These are phyloP conservation scores for Gambusia holbrooki DNA, from an alignment of 2,113 vertebrate species.

Conservation along the genomic window DNA sequence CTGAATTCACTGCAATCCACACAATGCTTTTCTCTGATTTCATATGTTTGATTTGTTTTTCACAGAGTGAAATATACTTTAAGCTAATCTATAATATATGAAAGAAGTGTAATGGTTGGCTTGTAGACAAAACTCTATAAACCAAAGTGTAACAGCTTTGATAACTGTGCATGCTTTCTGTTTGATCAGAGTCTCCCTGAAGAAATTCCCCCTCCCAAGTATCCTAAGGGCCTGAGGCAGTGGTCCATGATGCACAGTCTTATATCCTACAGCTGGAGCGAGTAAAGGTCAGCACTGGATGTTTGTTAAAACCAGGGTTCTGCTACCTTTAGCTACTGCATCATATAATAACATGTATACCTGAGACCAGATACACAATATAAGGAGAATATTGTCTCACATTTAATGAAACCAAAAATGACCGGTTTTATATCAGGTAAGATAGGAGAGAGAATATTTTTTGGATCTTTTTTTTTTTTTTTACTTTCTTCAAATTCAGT, in stretches of 20 bases:
- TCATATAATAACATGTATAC: constrained; percentile 53
- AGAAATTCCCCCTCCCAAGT: constrained; percentile 63
- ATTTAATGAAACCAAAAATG: too few relatives aligned
- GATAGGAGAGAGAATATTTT: not conserved
- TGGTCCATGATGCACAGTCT: constrained; percentile 70
- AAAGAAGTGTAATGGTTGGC: constrained; percentile 48
- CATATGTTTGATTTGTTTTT: not conserved
- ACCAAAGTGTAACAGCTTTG: constrained; percentile 68
- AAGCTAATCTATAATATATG: constrained; percentile 21
- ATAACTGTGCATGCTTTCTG: constrained; percentile 59
- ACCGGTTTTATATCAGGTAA: too few relatives aligned
- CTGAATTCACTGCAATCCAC: not conserved
- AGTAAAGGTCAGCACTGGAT: constrained; percentile 76
- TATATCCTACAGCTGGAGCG: constrained; percentile 69
- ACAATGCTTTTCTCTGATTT: not conserved
- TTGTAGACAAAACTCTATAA: constrained; percentile 66
- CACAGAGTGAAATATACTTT: constrained; percentile 20
- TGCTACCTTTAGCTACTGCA: constrained; percentile 68
- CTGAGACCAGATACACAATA: not conserved
- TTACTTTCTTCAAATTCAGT: too few relatives aligned
- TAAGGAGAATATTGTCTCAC: too few relatives aligned
- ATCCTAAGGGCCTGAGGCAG: constrained; percentile 71
- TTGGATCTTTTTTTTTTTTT: not conserved
- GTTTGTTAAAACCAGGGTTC: constrained; percentile 66
- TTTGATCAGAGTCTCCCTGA: constrained; percentile 72